Percentiles rank a stretch among this genome's conserved stretches.
These are phyloP conservation scores for Syrista parreyssii DNA, from an alignment of 2,888 invertebrate species.

Conservation along the genomic window DNA sequence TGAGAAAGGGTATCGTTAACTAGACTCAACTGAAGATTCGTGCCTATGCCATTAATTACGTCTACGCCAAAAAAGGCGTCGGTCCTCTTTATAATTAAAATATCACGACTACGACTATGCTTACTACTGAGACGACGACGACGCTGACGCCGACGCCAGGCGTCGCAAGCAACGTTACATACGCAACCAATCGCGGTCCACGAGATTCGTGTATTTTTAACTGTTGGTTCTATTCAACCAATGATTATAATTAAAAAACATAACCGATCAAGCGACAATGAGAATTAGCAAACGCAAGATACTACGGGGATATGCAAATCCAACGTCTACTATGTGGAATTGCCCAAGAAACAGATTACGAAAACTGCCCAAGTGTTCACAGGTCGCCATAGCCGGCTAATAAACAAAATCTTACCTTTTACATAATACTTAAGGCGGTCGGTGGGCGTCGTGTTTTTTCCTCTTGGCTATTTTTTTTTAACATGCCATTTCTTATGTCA, in stretches of 20 bases:
- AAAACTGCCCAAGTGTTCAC: constrained; percentile 29
- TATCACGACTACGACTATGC: not conserved
- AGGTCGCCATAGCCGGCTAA: constrained; percentile 17
- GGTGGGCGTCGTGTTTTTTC: not conserved
- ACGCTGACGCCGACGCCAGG: not conserved
- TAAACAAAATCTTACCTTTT: not conserved
- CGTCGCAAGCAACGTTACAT: not conserved
- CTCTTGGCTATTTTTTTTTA: not conserved
- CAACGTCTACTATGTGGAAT: not conserved
- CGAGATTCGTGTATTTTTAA: not conserved
- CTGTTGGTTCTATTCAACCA: not conserved
- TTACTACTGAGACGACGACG: not conserved
- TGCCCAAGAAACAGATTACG: not conserved
- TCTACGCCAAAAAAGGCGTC: not conserved
- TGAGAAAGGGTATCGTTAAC: not conserved
- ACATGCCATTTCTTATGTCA: not conserved
- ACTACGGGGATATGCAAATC: not conserved
- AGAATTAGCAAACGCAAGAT: not conserved
- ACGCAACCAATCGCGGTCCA: not conserved
- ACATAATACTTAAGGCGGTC: not conserved
- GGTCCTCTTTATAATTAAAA: not conserved
- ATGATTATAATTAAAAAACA: not conserved
- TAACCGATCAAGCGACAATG: not conserved
- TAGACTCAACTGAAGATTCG: not conserved
- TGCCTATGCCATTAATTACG: not conserved